Conservation (phyloP, 2,113 vertebrate genomes). For the Antigone vipio region DNA sequence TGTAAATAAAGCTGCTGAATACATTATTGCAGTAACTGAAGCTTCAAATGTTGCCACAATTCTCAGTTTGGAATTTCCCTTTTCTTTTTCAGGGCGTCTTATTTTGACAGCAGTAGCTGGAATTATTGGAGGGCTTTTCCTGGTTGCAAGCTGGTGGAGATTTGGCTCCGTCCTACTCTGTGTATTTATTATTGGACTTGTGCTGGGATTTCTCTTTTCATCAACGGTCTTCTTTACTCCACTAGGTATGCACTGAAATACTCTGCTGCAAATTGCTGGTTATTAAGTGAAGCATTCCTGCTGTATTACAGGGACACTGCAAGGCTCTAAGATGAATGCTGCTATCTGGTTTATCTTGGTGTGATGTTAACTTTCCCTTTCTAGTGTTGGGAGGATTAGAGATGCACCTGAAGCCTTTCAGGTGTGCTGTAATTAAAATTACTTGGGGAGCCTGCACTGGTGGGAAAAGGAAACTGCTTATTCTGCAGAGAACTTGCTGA, state of each 20-base stretch:
- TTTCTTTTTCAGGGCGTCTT: constrained; percentile 77
- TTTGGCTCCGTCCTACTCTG: constrained; percentile 83
- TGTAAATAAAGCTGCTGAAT: not conserved
- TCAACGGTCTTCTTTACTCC: constrained; percentile 85
- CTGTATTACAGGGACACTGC: not conserved
- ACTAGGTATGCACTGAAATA: constrained; percentile 76
- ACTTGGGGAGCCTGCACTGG: not conserved
- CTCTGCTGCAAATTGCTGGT: not conserved
- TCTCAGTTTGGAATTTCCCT: not conserved
- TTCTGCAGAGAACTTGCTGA: not conserved
- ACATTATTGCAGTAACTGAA: not conserved
- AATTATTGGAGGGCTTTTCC: constrained; percentile 77
- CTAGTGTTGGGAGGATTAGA: not conserved
- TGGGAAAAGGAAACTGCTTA: not conserved
- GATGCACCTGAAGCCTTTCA: not conserved
- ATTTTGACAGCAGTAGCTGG: constrained; percentile 80
- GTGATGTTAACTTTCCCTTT: not conserved
- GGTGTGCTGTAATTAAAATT: not conserved
- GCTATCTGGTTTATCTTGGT: not conserved
- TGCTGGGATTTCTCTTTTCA: constrained; percentile 85
- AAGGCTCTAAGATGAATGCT: not conserved
- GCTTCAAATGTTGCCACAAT: not conserved
- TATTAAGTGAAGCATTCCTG: not conserved
- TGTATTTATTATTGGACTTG: constrained; percentile 82
- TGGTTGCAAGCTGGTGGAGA: constrained; percentile 91